Evolutionary conservation across 2,797 vertebrate species (phyloP), one percentile per base, ranked within the genome.

Genomic region (Rachycentron canadum): DNA sequence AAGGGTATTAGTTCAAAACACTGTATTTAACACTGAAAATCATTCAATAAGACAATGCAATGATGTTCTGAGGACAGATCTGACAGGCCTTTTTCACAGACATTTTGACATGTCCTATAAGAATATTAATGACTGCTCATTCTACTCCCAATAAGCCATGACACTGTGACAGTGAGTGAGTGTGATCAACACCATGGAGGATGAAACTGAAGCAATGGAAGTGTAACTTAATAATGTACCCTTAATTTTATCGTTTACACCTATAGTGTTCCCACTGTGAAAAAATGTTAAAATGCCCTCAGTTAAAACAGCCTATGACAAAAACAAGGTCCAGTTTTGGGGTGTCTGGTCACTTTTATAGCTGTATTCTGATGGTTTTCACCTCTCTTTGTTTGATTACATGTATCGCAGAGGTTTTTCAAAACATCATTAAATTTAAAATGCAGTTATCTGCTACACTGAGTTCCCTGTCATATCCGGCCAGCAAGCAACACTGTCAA

Each of bases 401-500:
- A 72, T 71, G 7, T 56, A 19, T 60, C 26, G 9, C 43, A 26
- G 34, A 66, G 2, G 26, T 58, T 76, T 61, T 69, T 76, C 7
- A 74, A 50, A 64, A 49, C 63, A 19, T 72, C 73, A 67, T 82
- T 78, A 40, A n/a, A 79, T 73, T 65, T 74, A 58, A 76, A 68
- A 76, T 72, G 52, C 71, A 89, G 11, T 36, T 59, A 41, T 71
- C 50, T 40, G 55, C 63, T 34, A 9, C 61, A 40, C 1, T 61
- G 26, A 77, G 57, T 84, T 80, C 60, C 3, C 25, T 73, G 47
- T 87, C 68, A 73, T 64, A 58, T 65, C 21, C 25, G 14, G 53
- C 78, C 69, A 83, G 30, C 47, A 23, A 63, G 70, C 60, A 68
- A 21, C 43, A 12, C 63, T 45, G 65, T 61, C 16, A 49, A n/a